Base-by-base conservation (phyloP, 1,140 invertebrate genomes). In the Drosophila mauritiana region DNA sequence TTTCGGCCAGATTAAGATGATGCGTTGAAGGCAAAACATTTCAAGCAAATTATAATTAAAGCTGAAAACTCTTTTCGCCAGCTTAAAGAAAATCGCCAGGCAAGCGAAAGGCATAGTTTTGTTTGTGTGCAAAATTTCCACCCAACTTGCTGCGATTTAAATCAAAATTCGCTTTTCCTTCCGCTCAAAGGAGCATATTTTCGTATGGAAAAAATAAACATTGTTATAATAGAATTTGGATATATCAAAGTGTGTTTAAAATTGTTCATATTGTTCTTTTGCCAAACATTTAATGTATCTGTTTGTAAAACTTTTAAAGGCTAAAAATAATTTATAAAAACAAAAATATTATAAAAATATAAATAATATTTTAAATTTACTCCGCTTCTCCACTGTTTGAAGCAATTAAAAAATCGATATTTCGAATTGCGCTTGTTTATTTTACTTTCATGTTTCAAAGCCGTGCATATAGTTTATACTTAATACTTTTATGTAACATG, bases 41-140 rank as follows among this genome's bases (percentile, higher is more conserved):
- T 68, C 63, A 46, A 22, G 46, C 20, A 68, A 46, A 70, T 69
- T 55, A 56, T 69, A 56, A 55, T 56, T 69, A 56, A 69, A 67
- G 62, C 34, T 67, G 40, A 39, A 17, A 39, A 48, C 62, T 45
- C 37, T 12, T 57, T 57, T 64, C n/a, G 13, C n/a, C 15, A 69
- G 17, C 40, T 67, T 67, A 31, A 69, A 45, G 40, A 25, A 22
- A 68, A 15, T 13, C 27, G 12, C 20, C 17, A n/a, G 31, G n/a
- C 31, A 17, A 59, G 45, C 36, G 13, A 10, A 43, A 58, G 45
- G 13, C 53, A 46, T 36, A 37, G 58, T 37, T 64, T 27, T 27
- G 31, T 46, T n/a, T 15, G 15, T 15, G 15, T 57, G 13, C 34
- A 6, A 42, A 25, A 49, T 67, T 65, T 67, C 36, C 64, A 42